These are phyloP conservation scores for Endomychus coccineus DNA, from an alignment of 2,888 invertebrate genomes.

Conservation along the genomic window DNA sequence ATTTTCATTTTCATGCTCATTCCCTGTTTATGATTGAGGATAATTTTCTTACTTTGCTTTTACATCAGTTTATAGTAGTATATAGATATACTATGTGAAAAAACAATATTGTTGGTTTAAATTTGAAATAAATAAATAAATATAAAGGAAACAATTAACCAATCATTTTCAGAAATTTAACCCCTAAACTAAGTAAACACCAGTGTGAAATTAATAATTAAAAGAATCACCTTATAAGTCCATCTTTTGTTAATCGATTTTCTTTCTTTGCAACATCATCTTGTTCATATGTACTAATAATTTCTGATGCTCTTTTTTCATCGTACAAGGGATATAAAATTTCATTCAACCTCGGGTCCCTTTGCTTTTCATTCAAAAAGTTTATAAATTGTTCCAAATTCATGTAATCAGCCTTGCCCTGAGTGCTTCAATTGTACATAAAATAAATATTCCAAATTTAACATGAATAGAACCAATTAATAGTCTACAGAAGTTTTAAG, in stretches of 20 bases:
- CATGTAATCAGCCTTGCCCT: conserved; percentile 83
- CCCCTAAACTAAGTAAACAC: too few relatives aligned
- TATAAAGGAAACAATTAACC: too few relatives aligned
- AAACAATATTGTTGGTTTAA: too few relatives aligned
- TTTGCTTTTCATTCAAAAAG: conserved; percentile 94
- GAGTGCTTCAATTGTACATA: conserved; percentile 56
- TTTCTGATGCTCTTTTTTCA: conserved; percentile 84
- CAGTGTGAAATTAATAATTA: too few relatives aligned
- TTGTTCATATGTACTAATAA: conserved; percentile 89
- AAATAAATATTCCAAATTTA: not conserved
- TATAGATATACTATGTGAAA: too few relatives aligned
- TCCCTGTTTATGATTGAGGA: too few relatives aligned
- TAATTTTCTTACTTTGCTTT: too few relatives aligned
- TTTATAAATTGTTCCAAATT: conserved; percentile 80
- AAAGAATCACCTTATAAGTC: conserved; percentile 74
- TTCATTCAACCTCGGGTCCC: conserved; percentile 97
- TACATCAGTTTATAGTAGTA: too few relatives aligned
- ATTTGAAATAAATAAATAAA: too few relatives aligned
- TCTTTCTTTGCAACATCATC: conserved; percentile 65
- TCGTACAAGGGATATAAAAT: conserved; percentile 97
- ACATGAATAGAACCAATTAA: not conserved
- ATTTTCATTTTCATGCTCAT: too few relatives aligned
- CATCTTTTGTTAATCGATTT: conserved; percentile 84
- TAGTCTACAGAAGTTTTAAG: too few relatives aligned
- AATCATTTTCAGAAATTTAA: too few relatives aligned